Evolutionary conservation across 2,888 invertebrate species (phyloP), one percentile per base, ranked within the genome.

Genomic region (Microplitis manilae): DNA sequence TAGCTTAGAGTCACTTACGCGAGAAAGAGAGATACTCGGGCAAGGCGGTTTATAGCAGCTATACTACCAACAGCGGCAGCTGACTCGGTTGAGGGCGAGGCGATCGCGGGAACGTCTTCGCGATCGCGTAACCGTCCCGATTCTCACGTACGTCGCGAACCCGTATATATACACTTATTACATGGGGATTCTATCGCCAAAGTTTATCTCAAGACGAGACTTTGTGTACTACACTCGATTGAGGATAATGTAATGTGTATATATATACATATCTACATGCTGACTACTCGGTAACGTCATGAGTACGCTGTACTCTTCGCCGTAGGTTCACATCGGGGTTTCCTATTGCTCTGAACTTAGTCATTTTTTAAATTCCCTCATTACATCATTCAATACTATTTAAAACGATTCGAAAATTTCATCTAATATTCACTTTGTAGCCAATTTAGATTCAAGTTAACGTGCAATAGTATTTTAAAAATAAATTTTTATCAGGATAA

Each of bases 61-160:
- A 50, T 30, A 13, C 50, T 30, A 13, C 50, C 13, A 62, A 17
- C 20, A 62, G 62, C 20, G 30, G 38, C 65, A 30, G 50, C 41
- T 65, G 20, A 61, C 61, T 70, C 40, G 67, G 60, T 77, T 71
- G 77, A 75, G 77, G 77, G 77, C 77, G 79, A 76, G 76, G 79
- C 76, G 79, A 73, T 79, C 77, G 83, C 82, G 78, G 83, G 84
- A 84, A 82, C 83, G 84, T 85, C 85, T 86, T 79, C 77, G 74
- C 77, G 79, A 77, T 77, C 79, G 77, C 80, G 79, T 84, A 77
- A 77, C 77, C 82, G 87, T 87, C 85, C 87, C 87, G 86, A 87
- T 88, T 89, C 89, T 89, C 89, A 89, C 88, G 89, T 87, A 83
- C 84, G 83, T 83, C 84, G 81, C 83, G 84, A 81, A 83, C 78